Evolutionary conservation across 2,797 vertebrate species (phyloP).

Genomic region (Danio kyathit): DNA sequence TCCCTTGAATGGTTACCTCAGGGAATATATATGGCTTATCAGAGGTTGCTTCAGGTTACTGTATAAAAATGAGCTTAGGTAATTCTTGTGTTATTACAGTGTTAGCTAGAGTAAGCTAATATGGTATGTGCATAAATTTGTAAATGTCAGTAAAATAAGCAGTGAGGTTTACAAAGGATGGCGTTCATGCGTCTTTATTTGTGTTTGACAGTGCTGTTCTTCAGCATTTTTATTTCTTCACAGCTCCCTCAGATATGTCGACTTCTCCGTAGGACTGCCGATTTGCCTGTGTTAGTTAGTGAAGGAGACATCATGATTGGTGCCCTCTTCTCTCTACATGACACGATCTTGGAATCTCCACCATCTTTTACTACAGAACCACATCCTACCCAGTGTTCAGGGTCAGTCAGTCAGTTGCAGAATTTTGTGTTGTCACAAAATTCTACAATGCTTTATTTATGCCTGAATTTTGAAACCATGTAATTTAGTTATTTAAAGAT

Average conservation of each 20-base stretch:
- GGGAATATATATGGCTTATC: conserved; percentile 26
- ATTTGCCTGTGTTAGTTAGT: conserved; percentile 72
- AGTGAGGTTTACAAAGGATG: conserved; percentile 45
- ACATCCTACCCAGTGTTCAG: conserved; percentile 70
- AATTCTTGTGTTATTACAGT: neutral
- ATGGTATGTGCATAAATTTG: neutral
- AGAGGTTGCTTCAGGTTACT: conserved; percentile 12
- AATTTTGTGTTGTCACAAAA: neutral
- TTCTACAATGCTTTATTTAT: neutral
- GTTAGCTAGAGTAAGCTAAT: neutral
- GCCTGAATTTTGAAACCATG: neutral
- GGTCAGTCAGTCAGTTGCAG: conserved; percentile 64
- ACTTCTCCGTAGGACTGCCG: conserved; percentile 62
- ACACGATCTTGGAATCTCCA: conserved; percentile 72
- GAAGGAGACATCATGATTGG: conserved; percentile 78
- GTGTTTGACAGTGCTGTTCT: conserved; percentile 36
- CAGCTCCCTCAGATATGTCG: conserved; percentile 67
- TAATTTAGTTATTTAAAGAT: no score
- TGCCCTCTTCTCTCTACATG: conserved; percentile 83
- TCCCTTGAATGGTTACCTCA: conserved; percentile 34
- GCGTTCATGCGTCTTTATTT: conserved; percentile 9
- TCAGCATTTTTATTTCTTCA: conserved; percentile 52
- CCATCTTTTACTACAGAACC: conserved; percentile 72
- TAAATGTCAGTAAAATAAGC: neutral
- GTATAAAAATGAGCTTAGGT: conserved; percentile 42